phyloP scores from a whole-genome alignment of 2,113 vertebrate genomes.

The Oreocharis arfaki region DNA sequence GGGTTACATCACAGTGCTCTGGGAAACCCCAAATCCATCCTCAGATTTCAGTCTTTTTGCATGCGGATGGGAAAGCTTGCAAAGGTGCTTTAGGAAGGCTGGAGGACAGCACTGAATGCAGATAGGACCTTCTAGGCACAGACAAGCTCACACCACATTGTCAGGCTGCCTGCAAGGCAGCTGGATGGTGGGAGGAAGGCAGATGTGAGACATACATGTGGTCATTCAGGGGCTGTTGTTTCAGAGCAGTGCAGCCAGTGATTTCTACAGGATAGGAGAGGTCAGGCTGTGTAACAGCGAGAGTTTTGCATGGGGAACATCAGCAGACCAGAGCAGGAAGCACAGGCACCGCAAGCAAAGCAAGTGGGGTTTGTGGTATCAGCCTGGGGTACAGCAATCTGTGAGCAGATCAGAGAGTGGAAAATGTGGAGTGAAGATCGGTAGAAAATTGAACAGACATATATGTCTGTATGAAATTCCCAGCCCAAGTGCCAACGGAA shows the following conservation, averaged over 20 bases:
- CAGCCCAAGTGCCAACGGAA: background rate
- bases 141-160: background rate
- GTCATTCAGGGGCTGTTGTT: background rate
- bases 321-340: background rate
- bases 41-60: background rate
- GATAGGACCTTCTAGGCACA: background rate
- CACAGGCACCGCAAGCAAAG: background rate
- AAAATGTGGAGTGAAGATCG: background rate
- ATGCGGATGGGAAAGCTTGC: background rate
- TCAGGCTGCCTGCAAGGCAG: background rate
- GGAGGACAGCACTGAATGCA: background rate
- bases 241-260: background rate
- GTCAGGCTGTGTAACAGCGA: conserved; percentile 74
- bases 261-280: conserved; percentile 65
- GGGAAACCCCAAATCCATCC: background rate
- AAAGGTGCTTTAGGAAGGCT: background rate
- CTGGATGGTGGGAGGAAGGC: background rate
- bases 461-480: background rate
- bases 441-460: background rate
- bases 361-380: background rate
- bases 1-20: background rate
- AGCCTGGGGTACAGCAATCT: background rate
- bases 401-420: background rate
- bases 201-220: fast-evolving
- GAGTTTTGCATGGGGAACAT: background rate